phyloP scores from a whole-genome alignment of 2,888 invertebrate genomes.

The Gymnoscelis rufifasciata region DNA sequence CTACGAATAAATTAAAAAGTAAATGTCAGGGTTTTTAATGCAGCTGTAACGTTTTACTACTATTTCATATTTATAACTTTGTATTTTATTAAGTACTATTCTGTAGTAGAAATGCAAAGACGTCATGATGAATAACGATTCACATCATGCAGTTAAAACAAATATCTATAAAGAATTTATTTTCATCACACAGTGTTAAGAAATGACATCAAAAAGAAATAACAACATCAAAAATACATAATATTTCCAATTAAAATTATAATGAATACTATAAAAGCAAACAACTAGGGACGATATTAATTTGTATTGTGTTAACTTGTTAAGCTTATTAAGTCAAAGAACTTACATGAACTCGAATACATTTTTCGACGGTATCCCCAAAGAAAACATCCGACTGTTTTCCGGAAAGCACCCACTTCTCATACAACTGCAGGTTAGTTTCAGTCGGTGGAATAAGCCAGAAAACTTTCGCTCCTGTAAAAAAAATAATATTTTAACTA shows the following conservation, averaged over 20 bases:
- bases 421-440: slow-evolving; percentile 93
- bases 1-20: background rate
- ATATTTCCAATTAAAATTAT: too few species aligned
- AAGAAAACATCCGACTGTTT: slow-evolving; percentile 97
- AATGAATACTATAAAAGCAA: too few species aligned
- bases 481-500: background rate
- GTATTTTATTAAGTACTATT: background rate
- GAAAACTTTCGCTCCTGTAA: slow-evolving; percentile 94
- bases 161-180: too few species aligned
- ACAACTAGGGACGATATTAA: too few species aligned
- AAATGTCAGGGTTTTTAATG: slow-evolving; percentile 3
- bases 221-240: too few species aligned
- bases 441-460: slow-evolving; percentile 99
- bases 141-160: too few species aligned
- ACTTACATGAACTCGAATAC: slow-evolving; percentile 87
- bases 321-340: too few species aligned
- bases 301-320: too few species aligned
- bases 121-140: too few species aligned
- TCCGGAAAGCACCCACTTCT: slow-evolving; percentile 97
- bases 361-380: slow-evolving; percentile 96
- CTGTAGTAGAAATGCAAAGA: too few species aligned
- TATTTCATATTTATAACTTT: background rate
- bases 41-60: slow-evolving; percentile 1
- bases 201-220: too few species aligned
- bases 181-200: too few species aligned